phyloP scores from a whole-genome alignment of 2,888 invertebrate genomes.

The Lasiommata megera region DNA sequence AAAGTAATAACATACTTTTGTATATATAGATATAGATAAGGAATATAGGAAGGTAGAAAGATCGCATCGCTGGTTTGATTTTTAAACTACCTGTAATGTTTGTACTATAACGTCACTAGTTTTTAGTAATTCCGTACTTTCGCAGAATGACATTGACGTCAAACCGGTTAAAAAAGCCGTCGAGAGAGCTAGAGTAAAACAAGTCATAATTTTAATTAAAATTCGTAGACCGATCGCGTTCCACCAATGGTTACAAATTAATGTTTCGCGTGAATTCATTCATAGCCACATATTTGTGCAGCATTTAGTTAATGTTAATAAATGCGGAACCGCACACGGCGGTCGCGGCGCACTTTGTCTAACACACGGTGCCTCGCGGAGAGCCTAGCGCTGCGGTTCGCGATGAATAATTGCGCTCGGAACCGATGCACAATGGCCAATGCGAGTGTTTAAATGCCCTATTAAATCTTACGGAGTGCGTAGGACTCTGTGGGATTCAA shows the following conservation, averaged over 20 bases:
- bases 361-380: conserved; percentile 63
- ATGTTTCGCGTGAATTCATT: conserved; percentile 26
- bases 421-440: conserved; percentile 77
- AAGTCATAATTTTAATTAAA: not conserved
- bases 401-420: conserved; percentile 78
- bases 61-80: too few species aligned
- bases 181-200: not conserved
- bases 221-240: not conserved
- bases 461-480: conserved; percentile 79
- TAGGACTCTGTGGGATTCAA: conserved; percentile 81
- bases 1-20: too few species aligned
- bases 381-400: conserved; percentile 68
- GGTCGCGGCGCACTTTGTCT: conserved; percentile 57
- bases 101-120: too few species aligned
- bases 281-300: conserved; percentile 38
- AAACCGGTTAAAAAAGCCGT: not conserved
- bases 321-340: conserved; percentile 54
- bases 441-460: conserved; percentile 81
- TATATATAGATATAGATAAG: too few species aligned
- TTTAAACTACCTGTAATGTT: too few species aligned
- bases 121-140: too few species aligned
- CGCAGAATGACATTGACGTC: too few species aligned
- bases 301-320: conserved; percentile 42
- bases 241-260: conserved; percentile 20
- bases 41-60: too few species aligned